Percentiles rank a stretch among this genome's conserved stretches.
Evolutionary conservation across 2,113 vertebrate genomes (phyloP).

Genomic region (Lipotes vexillifer): DNA sequence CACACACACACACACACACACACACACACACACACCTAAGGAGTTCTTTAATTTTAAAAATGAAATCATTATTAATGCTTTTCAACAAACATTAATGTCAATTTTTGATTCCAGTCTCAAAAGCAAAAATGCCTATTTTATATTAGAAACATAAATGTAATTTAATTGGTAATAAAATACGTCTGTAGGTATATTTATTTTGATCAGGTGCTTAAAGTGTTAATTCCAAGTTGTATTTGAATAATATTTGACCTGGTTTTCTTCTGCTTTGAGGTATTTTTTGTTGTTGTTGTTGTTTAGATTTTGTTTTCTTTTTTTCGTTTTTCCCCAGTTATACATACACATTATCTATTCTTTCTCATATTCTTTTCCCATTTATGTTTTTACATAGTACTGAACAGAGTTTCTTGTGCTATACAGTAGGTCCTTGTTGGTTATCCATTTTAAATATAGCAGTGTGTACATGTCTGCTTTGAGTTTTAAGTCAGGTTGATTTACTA

Average conservation of each 20-base stretch:
- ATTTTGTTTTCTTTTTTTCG: not conserved
- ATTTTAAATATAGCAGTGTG: not conserved
- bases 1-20: not conserved
- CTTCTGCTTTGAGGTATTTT: not conserved
- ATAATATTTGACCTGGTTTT: not conserved
- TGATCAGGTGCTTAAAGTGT: not conserved
- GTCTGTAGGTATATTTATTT: not conserved
- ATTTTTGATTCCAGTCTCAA: not conserved
- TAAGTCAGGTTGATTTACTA: not conserved
- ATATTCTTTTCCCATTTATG: not conserved
- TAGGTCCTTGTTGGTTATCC: not conserved
- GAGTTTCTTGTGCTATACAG: not conserved
- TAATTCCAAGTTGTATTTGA: not conserved
- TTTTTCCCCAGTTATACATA: not conserved
- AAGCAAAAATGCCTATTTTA: not conserved
- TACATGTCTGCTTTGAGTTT: not conserved
- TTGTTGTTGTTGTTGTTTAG: not conserved
- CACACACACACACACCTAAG: not conserved
- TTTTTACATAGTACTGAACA: not conserved
- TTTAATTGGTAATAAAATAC: not conserved
- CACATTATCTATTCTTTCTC: not conserved
- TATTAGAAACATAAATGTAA: not conserved
- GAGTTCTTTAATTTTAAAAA: not conserved
- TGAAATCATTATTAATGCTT: not conserved
- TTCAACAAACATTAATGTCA: not conserved